phyloP scores from a whole-genome alignment of 2,113 vertebrate species.

The Pelvicachromis taeniatus region DNA sequence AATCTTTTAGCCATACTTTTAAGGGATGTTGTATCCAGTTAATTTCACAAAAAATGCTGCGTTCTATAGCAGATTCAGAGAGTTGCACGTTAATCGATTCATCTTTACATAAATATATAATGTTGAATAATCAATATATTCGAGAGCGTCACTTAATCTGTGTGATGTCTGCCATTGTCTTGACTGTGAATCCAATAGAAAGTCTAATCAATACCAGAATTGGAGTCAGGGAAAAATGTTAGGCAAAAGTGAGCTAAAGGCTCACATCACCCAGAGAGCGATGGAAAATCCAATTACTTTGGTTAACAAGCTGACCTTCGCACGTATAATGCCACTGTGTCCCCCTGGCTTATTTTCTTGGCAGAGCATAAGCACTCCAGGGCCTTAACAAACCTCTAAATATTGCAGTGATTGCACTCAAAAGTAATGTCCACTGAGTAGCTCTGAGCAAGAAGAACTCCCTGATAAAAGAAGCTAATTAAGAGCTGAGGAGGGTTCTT shows the following conservation, averaged over 20 bases:
- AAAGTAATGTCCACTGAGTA: conserved; percentile 44
- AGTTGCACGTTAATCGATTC: not conserved
- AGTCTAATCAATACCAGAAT: conserved; percentile 59
- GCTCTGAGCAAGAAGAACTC: conserved; percentile 4
- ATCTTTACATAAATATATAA: not conserved
- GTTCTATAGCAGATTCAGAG: not conserved
- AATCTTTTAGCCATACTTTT: not conserved
- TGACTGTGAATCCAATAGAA: conserved; percentile 46
- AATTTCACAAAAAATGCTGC: not conserved
- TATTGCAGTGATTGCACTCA: conserved; percentile 62
- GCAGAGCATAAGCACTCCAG: conserved; percentile 38
- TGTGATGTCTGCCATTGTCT: conserved; percentile 22
- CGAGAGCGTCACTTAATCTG: not conserved
- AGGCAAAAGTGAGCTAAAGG: conserved; percentile 28
- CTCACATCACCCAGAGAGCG: conserved; percentile 45
- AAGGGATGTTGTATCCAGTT: not conserved
- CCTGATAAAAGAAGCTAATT: conserved; percentile 35
- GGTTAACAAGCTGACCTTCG: conserved; percentile 74
- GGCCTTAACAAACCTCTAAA: conserved; percentile 48
- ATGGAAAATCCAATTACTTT: conserved; percentile 72
- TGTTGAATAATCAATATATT: conserved; percentile 6
- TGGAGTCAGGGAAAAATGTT: conserved; percentile 38
- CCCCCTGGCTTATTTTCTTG: conserved; percentile 61
- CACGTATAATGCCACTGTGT: conserved; percentile 62
- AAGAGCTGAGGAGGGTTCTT: not conserved